Conservation (phyloP, 1,140 invertebrate genomes). For the Ylistrum balloti region DNA sequence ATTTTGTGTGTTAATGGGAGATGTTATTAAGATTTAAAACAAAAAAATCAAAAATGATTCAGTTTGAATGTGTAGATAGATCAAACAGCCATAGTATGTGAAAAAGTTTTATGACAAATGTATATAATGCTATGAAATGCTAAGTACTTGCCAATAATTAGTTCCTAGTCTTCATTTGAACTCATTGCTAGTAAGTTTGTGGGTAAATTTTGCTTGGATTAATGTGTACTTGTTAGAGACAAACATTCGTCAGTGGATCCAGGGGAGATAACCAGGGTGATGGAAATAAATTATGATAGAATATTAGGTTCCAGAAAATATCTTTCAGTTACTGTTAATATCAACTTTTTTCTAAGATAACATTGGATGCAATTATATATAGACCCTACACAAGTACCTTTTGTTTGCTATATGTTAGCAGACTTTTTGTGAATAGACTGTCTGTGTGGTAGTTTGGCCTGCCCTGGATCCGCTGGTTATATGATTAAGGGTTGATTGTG, state of each 20-base stretch:
- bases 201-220: neutral
- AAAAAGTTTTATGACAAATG: neutral
- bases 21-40: too few relatives aligned
- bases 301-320: too few relatives aligned
- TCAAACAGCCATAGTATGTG: too few relatives aligned
- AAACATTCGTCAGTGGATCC: neutral
- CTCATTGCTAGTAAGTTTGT: conserved; percentile 13
- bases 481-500: neutral
- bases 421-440: neutral
- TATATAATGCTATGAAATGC: neutral
- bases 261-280: neutral
- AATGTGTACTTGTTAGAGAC: neutral
- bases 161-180: neutral
- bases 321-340: neutral
- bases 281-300: too few relatives aligned
- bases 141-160: neutral
- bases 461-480: neutral
- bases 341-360: neutral
- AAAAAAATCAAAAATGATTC: neutral
- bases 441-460: neutral
- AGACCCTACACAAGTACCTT: neutral
- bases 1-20: neutral
- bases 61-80: too few relatives aligned
- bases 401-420: neutral
- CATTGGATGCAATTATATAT: neutral